Conservation (phyloP, 2,113 vertebrate genomes). For the Illadopsis cleaveri region DNA sequence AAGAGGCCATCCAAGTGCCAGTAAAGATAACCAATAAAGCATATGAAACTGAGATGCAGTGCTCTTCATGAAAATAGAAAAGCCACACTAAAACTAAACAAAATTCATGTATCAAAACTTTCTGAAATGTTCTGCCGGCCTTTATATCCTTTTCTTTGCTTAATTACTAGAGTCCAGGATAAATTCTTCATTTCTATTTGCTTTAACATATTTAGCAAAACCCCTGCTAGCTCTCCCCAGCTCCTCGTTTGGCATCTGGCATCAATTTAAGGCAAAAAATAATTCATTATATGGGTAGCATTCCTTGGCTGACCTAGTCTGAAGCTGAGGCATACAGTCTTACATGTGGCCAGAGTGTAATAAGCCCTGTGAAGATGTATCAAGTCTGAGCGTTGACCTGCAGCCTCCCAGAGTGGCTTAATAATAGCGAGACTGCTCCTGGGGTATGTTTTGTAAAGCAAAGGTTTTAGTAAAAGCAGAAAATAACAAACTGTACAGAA, state of each 20-base stretch:
- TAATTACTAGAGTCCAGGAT: not conserved
- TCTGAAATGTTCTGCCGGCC: not conserved
- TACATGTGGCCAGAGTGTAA: no score
- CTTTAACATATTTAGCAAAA: not conserved
- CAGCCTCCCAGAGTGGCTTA: no score
- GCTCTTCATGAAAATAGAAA: not conserved
- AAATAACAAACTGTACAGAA: no score
- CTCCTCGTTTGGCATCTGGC: not conserved
- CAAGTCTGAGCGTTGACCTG: no score
- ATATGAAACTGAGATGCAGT: not conserved
- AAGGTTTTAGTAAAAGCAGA: no score
- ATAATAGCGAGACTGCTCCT: no score
- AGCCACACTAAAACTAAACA: not conserved
- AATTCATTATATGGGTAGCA: not conserved
- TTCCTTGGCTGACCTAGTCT: not conserved
- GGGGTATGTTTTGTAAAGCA: no score
- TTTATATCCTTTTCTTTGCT: not conserved
- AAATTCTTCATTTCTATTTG: not conserved
- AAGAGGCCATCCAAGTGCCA: not conserved
- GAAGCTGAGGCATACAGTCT: not conserved
- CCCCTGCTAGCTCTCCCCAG: not conserved
- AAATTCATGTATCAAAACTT: not conserved
- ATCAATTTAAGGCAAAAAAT: not conserved
- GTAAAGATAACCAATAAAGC: not conserved
- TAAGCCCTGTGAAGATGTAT: no score